Evolutionary conservation across 2,797 vertebrate species (phyloP), one percentile per base, ranked within the genome.

Genomic region (Melanotaenia nigrans): DNA sequence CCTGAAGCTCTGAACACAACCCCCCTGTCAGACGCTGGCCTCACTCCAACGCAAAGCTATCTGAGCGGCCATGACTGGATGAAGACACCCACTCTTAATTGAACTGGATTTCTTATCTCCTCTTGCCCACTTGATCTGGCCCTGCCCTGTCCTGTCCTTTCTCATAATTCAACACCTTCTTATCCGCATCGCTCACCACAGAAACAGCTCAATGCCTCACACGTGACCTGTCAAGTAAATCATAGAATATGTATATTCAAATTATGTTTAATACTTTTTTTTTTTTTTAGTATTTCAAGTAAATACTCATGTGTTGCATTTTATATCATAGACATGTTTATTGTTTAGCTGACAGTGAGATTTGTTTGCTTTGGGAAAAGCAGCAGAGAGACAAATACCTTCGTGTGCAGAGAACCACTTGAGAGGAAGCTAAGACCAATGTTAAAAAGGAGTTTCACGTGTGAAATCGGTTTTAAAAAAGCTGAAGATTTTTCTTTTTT

Each of bases 81-180:
- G n/a, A 77, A 67, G 76, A 78, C 64, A 65, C 20, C 55, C 66
- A 47, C 66, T 54, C 66, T 32, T 36, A 85, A 64, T 53, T 45
- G 6, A 82, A 49, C 69, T 59, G 64, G 3, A 55, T 63, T 64
- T 76, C 75, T 85, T 90, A 90, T 87, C 89, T 83, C 55, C 60
- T 61, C 73, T 77, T 51, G 4, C 70, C 73, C 53, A 68, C 55
- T 64, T 67, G 63, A 24, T 70, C 57, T 2, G n/a, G 60, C 60
- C 71, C 73, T 61, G 68, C 58, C 38, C 73, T 51, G 49, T 57
- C 73, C 85, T 85, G 81, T 90, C 85, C 59, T 85, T 84, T 7
- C 82, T 75, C 73, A 63, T 68, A 53, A 70, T 59, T 72, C 70
- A 51, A 89, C 87, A 89, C 90, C 80, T 88, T 79, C 81, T 82